Conservation (phyloP, 2,113 vertebrate species). For the Chionodraco myersi region DNA sequence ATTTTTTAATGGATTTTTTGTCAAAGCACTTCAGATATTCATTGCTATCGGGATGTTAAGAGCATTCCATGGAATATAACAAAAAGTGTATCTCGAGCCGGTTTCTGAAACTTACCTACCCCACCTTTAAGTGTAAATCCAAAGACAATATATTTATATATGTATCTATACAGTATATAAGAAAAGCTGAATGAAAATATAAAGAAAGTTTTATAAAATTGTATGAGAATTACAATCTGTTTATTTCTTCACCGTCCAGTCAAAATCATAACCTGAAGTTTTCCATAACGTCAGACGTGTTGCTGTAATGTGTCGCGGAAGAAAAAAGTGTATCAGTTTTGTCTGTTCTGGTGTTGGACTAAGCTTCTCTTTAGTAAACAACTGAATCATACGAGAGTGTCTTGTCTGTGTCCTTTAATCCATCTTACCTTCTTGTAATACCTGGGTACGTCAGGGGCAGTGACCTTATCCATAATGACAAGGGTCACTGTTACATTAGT, state of each 20-base stretch:
- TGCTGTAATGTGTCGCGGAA: conserved; percentile 24
- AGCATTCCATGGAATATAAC: too few relatives aligned
- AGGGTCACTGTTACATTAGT: conserved; percentile 50
- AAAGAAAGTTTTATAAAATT: neutral
- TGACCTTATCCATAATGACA: conserved; percentile 57
- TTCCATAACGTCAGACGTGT: neutral
- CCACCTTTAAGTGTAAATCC: neutral
- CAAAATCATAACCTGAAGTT: neutral
- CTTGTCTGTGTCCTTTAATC: conserved; percentile 67
- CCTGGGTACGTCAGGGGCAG: conserved; percentile 41
- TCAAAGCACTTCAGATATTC: too few relatives aligned
- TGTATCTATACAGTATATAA: neutral
- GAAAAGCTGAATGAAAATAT: neutral
- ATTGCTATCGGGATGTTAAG: too few relatives aligned
- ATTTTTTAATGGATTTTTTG: too few relatives aligned
- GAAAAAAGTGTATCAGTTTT: neutral
- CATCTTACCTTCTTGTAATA: conserved; percentile 68
- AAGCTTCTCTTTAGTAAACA: conserved; percentile 73
- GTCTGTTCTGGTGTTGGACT: conserved; percentile 37
- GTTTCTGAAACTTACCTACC: too few relatives aligned
- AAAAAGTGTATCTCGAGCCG: too few relatives aligned
- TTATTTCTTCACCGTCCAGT: neutral
- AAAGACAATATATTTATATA: conserved; percentile 3
- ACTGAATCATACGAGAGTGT: conserved; percentile 55
- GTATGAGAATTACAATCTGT: neutral